Conservation (phyloP, 1,140 invertebrate genomes). For the Phocides pigmalion region DNA sequence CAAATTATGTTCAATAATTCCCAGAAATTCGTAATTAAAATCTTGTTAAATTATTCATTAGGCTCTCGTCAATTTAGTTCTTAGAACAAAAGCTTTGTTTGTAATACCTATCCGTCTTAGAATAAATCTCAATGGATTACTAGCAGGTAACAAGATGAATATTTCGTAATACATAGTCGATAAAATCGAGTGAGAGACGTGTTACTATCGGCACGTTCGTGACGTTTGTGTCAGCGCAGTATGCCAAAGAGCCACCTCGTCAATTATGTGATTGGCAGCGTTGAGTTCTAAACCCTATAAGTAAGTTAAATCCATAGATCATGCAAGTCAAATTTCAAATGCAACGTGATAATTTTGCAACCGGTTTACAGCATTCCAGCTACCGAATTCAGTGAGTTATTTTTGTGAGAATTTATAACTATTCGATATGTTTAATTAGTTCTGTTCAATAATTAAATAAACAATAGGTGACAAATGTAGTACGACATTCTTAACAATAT, state of each 20-base stretch:
- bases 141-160: conserved; percentile 1
- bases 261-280: conserved; percentile 75
- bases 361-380: background rate
- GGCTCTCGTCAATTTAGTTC: conserved; percentile 11
- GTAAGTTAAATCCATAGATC: background rate
- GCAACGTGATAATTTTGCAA: background rate
- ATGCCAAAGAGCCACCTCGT: conserved; percentile 63
- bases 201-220: conserved; percentile 74
- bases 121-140: background rate
- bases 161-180: background rate
- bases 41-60: conserved; percentile 22
- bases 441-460: background rate
- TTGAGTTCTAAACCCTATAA: conserved; percentile 13
- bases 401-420: background rate
- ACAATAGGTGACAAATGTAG: no score
- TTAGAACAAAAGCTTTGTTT: conserved; percentile 11
- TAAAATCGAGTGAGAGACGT: conserved; percentile 65
- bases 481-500: no score
- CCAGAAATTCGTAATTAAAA: conserved; percentile 15
- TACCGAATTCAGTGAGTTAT: background rate
- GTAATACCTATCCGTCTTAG: background rate
- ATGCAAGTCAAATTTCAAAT: background rate
- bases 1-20: conserved; percentile 7
- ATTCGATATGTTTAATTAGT: background rate
- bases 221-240: conserved; percentile 56